These are phyloP conservation scores for Trogon melanurus DNA, from an alignment of 2,113 vertebrate genomes.

Conservation along the genomic window DNA sequence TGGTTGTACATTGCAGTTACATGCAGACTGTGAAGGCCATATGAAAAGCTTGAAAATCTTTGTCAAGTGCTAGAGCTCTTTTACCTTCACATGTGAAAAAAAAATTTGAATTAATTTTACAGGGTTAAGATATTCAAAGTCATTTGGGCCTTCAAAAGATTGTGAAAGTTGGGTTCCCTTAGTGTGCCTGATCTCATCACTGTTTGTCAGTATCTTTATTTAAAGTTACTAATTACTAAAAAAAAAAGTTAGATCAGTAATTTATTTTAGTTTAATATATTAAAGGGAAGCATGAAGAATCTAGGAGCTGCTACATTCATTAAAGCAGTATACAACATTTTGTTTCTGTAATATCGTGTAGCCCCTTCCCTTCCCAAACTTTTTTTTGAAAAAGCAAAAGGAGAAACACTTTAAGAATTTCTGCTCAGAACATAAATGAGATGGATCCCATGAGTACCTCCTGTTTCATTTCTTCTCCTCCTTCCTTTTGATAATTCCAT, in stretches of 20 bases:
- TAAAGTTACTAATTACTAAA: neutral
- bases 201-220: neutral
- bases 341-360: neutral
- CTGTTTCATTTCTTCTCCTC: neutral
- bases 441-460: neutral
- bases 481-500: neutral
- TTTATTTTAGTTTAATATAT: neutral
- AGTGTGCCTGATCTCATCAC: neutral
- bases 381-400: neutral
- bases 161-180: neutral
- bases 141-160: neutral
- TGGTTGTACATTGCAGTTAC: slow-evolving; percentile 39
- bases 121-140: neutral
- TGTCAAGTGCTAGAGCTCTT: slow-evolving; percentile 5
- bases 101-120: neutral
- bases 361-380: neutral
- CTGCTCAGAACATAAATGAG: neutral
- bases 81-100: slow-evolving; percentile 40
- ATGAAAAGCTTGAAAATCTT: slow-evolving; percentile 55
- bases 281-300: neutral
- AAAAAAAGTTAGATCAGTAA: neutral
- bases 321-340: neutral
- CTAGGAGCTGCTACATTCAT: neutral
- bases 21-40: slow-evolving; percentile 14
- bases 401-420: neutral